These are phyloP conservation scores for Acrocyrtus sp. DNA, from an alignment of 2,888 invertebrate genomes.

Conservation along the genomic window DNA sequence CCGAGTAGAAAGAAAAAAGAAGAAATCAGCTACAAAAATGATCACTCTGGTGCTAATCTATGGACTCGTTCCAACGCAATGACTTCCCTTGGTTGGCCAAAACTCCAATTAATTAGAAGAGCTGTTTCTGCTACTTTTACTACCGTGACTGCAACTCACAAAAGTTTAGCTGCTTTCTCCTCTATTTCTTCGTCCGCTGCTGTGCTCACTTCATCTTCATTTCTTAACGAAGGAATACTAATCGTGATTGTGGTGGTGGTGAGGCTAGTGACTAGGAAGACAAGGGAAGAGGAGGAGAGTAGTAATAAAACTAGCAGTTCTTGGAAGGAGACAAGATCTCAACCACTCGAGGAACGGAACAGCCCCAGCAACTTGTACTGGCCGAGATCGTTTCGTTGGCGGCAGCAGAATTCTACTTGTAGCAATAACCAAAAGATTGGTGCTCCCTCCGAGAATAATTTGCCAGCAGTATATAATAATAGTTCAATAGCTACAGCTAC, in stretches of 20 bases:
- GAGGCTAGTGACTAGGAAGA: constrained; percentile 19
- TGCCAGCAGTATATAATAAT: too few species aligned
- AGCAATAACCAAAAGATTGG: constrained; percentile 41
- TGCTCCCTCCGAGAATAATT: constrained; percentile 38
- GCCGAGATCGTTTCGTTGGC: too few species aligned
- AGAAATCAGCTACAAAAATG: too few species aligned
- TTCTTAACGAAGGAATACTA: constrained; percentile 10
- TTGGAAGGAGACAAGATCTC: not conserved
- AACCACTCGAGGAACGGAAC: not conserved
- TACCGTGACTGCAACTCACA: not conserved
- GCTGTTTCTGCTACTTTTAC: constrained; percentile 26
- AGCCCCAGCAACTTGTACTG: too few species aligned
- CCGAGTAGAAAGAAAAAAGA: too few species aligned
- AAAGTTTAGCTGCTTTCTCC: not conserved
- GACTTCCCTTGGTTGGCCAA: constrained; percentile 42
- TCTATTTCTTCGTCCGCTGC: constrained; percentile 10
- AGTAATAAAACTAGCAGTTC: not conserved
- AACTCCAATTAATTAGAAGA: constrained; percentile 44
- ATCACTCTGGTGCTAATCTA: not conserved
- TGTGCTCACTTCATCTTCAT: constrained; percentile 34
- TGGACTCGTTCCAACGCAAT: constrained; percentile 28
- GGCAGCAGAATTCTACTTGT: too few species aligned
- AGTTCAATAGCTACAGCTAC: not conserved
- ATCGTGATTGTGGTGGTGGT: constrained; percentile 25
- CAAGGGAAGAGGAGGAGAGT: constrained; percentile 11